phyloP scores from a whole-genome alignment of 2,797 vertebrate genomes.

The Chloroceryle inda region DNA sequence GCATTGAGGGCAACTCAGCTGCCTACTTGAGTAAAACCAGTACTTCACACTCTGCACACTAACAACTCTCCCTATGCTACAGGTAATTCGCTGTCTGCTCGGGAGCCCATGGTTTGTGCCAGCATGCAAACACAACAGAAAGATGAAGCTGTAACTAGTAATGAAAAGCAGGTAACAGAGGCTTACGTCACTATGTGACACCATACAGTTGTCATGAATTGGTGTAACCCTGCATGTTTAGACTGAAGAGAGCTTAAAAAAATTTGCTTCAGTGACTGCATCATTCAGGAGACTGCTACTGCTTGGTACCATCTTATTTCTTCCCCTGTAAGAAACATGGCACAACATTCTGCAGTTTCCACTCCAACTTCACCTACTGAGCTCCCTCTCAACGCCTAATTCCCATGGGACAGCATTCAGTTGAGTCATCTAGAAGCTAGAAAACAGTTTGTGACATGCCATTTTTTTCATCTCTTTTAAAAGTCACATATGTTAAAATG shows the following conservation, averaged over 20 bases:
- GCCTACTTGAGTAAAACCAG: not conserved
- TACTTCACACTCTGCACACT: not conserved
- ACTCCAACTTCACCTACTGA: not conserved
- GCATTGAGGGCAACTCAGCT: not conserved
- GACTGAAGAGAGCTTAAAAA: not conserved
- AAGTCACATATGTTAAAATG: not conserved
- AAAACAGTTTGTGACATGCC: not conserved
- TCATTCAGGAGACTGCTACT: not conserved
- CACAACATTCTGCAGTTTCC: not conserved
- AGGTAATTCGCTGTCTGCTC: not conserved
- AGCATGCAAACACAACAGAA: not conserved
- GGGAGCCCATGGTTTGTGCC: not conserved
- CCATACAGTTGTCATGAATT: not conserved
- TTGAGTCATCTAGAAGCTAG: not conserved
- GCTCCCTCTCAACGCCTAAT: not conserved
- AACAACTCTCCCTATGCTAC: not conserved
- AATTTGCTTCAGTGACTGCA: not conserved
- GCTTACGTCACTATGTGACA: not conserved
- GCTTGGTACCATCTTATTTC: not conserved
- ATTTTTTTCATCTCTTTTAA: not conserved
- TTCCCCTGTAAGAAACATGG: fast-evolving
- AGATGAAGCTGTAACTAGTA: not conserved
- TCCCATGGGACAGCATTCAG: not conserved
- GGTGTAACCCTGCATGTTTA: not conserved
- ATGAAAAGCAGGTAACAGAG: not conserved